Percentiles rank a stretch among this genome's conserved stretches.
Conservation (phyloP, 2,888 invertebrate species). For the Ditula angustiorana region DNA sequence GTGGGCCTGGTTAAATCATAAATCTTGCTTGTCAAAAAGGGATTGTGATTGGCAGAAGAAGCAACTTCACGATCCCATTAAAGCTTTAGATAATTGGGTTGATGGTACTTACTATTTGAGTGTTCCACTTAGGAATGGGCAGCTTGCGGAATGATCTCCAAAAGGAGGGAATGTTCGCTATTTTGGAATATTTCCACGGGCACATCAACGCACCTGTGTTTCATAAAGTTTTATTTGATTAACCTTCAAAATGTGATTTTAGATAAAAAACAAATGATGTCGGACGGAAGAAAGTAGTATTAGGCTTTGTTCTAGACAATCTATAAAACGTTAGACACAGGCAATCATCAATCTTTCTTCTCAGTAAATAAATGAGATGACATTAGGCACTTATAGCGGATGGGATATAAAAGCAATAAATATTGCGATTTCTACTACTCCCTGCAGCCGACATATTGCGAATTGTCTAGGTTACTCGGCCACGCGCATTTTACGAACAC, state of each 20-base stretch:
- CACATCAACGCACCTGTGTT: too few relatives aligned
- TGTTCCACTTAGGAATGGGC: too few relatives aligned
- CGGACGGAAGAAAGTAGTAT: neutral
- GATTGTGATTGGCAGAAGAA: conserved; percentile 52
- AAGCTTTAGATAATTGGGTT: conserved; percentile 38
- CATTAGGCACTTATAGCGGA: conserved; percentile 22
- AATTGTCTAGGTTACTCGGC: conserved; percentile 42
- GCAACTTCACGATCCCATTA: conserved; percentile 54
- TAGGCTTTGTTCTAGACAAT: neutral
- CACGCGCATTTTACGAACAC: conserved; percentile 31
- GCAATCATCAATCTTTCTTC: conserved; percentile 30
- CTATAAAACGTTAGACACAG: neutral
- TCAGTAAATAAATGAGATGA: conserved; percentile 10
- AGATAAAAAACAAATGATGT: neutral
- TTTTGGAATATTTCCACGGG: too few relatives aligned
- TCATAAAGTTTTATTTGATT: too few relatives aligned
- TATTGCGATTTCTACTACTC: conserved; percentile 41
- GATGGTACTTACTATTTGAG: neutral
- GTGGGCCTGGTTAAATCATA: conserved; percentile 51
- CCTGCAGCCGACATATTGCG: conserved; percentile 17
- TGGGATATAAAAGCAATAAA: conserved; percentile 40
- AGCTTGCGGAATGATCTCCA: too few relatives aligned
- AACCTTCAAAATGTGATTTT: too few relatives aligned
- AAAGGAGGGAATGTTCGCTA: too few relatives aligned
- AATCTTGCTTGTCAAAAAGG: conserved; percentile 54